Evolutionary conservation across 2,113 vertebrate genomes (phyloP).

Genomic region (Myiagra hebetior): DNA sequence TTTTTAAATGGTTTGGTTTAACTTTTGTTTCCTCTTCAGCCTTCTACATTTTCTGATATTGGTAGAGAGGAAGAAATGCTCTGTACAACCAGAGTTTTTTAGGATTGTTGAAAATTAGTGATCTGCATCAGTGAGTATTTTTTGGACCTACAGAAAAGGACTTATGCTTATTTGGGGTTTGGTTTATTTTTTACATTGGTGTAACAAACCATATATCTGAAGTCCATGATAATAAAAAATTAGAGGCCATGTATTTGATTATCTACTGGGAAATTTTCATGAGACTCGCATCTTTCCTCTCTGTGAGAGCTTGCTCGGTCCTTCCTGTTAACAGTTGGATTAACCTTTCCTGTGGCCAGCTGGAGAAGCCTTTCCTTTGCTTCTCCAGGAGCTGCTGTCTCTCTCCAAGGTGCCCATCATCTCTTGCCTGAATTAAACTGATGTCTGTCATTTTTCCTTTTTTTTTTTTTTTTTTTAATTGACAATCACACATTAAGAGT

Average conservation of each 20-base stretch:
- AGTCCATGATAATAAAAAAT: not conserved
- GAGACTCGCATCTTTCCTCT: not conserved
- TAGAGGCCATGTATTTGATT: not conserved
- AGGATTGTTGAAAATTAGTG: not conserved
- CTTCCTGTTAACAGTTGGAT: rapidly evolving
- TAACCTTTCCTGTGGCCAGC: too few species aligned
- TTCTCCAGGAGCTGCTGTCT: not conserved
- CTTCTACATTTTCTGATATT: not conserved
- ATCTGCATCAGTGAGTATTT: not conserved
- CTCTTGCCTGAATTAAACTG: not conserved
- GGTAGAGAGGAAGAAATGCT: not conserved
- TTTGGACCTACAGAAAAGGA: not conserved
- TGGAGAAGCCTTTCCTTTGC: not conserved
- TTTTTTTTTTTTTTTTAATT: not conserved
- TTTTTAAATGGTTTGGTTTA: conserved; percentile 56
- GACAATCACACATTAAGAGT: not conserved
- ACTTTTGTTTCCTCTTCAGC: conserved; percentile 43
- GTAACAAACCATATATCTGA: not conserved
- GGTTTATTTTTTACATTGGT: not conserved
- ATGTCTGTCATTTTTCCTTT: not conserved
- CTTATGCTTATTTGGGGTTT: not conserved
- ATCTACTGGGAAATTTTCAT: not conserved
- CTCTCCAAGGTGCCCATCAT: not conserved
- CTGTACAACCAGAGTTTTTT: not conserved
- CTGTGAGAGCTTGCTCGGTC: not conserved